Percentiles rank a stretch among this genome's conserved stretches.
These are phyloP conservation scores for Schizopygopsis pylzovi DNA, from an alignment of 2,797 vertebrate genomes.

Conservation along the genomic window DNA sequence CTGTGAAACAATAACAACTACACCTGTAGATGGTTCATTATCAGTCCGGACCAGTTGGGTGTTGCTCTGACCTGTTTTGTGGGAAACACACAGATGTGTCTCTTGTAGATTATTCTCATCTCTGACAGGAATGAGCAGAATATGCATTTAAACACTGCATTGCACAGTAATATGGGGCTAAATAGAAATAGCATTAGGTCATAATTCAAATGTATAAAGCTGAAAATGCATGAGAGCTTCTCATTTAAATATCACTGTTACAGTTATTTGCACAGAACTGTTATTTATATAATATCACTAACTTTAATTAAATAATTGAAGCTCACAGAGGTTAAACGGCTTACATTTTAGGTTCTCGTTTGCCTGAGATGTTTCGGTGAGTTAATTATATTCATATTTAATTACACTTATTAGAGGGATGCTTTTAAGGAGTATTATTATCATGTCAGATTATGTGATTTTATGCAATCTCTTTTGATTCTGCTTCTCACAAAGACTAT, in stretches of 20 bases:
- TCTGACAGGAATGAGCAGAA: not conserved
- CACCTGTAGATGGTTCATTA: constrained; percentile 18
- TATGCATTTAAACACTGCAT: constrained; percentile 1
- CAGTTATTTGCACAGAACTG: constrained; percentile 13
- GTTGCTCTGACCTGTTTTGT: constrained; percentile 7
- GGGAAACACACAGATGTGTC: not conserved
- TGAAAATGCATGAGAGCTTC: not conserved
- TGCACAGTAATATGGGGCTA: not conserved
- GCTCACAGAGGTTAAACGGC: constrained; percentile 1
- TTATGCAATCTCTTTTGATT: not conserved
- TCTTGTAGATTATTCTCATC: constrained; percentile 29
- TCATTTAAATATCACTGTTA: not conserved
- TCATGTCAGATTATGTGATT: constrained; percentile 26
- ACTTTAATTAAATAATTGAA: not conserved
- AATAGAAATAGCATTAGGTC: not conserved
- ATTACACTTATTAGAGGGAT: constrained; percentile 25
- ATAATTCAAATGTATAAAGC: not conserved
- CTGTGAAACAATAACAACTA: not conserved
- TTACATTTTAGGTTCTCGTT: constrained; percentile 9
- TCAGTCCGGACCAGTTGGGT: not conserved
- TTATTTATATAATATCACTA: constrained; percentile 9
- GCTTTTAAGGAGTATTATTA: constrained; percentile 29
- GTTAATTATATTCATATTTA: constrained; percentile 14
- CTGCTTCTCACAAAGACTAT: not conserved
- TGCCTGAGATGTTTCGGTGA: not conserved